Conservation (phyloP, 2,888 invertebrate genomes). For the Hirtodrosophila duncani region DNA sequence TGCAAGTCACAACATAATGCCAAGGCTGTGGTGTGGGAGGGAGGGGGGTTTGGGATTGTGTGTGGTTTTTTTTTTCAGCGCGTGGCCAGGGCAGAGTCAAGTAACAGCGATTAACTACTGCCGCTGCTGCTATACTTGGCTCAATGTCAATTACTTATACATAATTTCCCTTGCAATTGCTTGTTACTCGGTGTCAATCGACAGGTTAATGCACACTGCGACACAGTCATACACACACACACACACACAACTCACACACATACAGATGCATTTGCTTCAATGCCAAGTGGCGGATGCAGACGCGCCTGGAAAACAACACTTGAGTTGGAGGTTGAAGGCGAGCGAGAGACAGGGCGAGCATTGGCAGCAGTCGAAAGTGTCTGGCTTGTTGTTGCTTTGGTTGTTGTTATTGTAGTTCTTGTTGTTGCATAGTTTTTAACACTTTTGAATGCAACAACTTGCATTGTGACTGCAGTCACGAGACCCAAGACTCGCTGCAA, state of each 20-base stretch:
- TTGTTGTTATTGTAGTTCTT: conserved; percentile 16
- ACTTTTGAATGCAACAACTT: conserved; percentile 24
- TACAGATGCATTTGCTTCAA: conserved; percentile 53
- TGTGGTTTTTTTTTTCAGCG: too few relatives aligned
- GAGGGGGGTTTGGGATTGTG: too few relatives aligned
- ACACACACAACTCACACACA: conserved; percentile 27
- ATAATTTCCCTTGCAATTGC: too few relatives aligned
- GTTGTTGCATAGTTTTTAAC: conserved; percentile 32
- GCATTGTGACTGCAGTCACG: conserved; percentile 10
- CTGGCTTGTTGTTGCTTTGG: conserved; percentile 6
- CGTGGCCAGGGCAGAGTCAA: too few relatives aligned
- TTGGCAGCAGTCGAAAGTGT: conserved; percentile 12
- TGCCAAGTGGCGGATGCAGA: conserved; percentile 51
- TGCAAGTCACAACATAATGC: too few relatives aligned
- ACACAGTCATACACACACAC: conserved; percentile 24
- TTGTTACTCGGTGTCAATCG: too few relatives aligned
- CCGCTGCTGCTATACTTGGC: too few relatives aligned
- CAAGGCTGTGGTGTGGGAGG: too few relatives aligned
- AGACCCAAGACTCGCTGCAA: conserved; percentile 28
- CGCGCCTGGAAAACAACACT: too few relatives aligned
- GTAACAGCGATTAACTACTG: too few relatives aligned
- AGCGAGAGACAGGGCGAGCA: conserved; percentile 22
- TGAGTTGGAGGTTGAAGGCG: conserved; percentile 10
- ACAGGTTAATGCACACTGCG: background rate
- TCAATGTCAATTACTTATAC: too few relatives aligned